Evolutionary conservation across 2,888 invertebrate species (phyloP), one percentile per base, ranked within the genome.

Genomic region (Drosophila nr. perissopoda): DNA sequence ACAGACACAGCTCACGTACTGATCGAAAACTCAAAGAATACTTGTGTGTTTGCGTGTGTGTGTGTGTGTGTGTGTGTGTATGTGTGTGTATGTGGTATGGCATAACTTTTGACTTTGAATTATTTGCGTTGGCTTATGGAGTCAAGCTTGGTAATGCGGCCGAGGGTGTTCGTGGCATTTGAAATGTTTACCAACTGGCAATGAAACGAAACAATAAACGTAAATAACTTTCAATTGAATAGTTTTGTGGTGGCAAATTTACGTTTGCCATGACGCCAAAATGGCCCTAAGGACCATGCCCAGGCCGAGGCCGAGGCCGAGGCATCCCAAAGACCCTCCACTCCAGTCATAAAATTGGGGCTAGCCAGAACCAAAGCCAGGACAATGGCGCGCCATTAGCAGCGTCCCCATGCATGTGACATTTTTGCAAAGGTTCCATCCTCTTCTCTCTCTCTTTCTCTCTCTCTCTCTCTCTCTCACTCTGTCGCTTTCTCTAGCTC

Each of bases 181-280:
- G 54, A 78, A 78, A 76, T 76, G 78, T 77, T 81, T 79, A 81
- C 69, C 76, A 77, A 76, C 81, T 81, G 82, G 79, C 73, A 82
- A 73, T 78, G 66, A 79, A 76, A 81, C 82, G 77, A 79, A 89
- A 81, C 83, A 89, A 89, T 90, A 90, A 90, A 87, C 90, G 82
- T 84, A 89, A 90, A 90, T 88, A 86, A 85, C 83, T 90, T 87
- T 81, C 90, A 89, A 89, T 89, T 89, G 90, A 89, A 89, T 89
- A 89, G 90, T 89, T 89, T 82, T 83, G 90, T 80, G 86, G 83
- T 80, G 83, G 80, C 76, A 83, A 89, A 86, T 87, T 81, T 83
- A 86, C 90, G 83, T 76, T 69, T 58, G 75, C 73, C 78, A 71
- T 61, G 71, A 71, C 82, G 83, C 72, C 78, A 72, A 77, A 82